Percentiles rank a stretch among this genome's conserved stretches.
Evolutionary conservation across 1,140 invertebrate genomes (phyloP).

Genomic region (Saccostrea glomerata): DNA sequence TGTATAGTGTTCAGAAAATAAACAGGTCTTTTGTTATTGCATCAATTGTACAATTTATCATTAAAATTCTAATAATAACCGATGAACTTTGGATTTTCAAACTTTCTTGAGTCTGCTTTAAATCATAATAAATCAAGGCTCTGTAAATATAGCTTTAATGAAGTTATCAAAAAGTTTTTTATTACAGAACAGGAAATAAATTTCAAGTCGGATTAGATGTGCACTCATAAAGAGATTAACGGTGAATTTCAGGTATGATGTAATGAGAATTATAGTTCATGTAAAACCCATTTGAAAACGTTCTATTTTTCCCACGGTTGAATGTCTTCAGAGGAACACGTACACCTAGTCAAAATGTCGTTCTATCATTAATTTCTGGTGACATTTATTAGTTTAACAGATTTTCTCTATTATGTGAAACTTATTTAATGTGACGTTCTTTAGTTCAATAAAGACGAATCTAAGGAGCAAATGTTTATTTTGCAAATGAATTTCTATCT

Average conservation of each 20-base stretch:
- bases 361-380: slow-evolving; percentile 25
- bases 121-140: neutral
- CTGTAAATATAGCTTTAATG: neutral
- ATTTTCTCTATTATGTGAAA: slow-evolving; percentile 16
- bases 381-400: slow-evolving; percentile 36
- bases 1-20: no score
- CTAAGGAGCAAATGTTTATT: slow-evolving; percentile 32
- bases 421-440: slow-evolving; percentile 30
- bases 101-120: neutral
- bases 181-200: neutral
- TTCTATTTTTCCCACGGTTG: slow-evolving; percentile 8
- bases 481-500: slow-evolving; percentile 32
- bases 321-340: neutral
- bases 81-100: neutral
- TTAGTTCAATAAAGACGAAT: slow-evolving; percentile 32
- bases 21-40: no score
- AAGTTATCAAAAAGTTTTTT: slow-evolving; percentile 7
- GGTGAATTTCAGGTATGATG: neutral
- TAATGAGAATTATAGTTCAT: slow-evolving; percentile 12
- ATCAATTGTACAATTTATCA: no score
- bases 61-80: no score
- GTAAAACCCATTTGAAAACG: neutral
- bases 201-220: slow-evolving; percentile 15
- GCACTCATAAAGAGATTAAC: neutral
- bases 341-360: neutral